Evolutionary conservation across 2,888 invertebrate species (phyloP).

Genomic region (Pyrochroa serraticornis): DNA sequence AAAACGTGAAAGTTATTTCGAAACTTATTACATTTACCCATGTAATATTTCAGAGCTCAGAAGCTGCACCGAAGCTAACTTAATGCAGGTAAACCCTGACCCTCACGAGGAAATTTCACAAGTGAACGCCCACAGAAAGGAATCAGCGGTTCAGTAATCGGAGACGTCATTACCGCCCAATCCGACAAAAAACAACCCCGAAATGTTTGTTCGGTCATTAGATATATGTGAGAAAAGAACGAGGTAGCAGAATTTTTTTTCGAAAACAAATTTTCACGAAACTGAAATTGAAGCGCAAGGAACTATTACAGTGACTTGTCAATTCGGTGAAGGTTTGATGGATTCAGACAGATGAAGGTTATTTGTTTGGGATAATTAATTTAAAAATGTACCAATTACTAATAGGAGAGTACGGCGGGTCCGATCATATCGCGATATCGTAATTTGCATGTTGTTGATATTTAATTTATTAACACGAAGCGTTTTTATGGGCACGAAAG

Average conservation of each 20-base stretch:
- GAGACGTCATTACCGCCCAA: conserved; percentile 46
- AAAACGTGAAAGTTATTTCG: too few relatives aligned
- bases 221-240: conserved; percentile 18
- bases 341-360: conserved; percentile 24
- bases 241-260: too few relatives aligned
- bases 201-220: conserved; percentile 14
- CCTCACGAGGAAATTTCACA: conserved; percentile 52
- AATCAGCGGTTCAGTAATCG: conserved; percentile 48
- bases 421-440: conserved; percentile 21
- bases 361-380: conserved; percentile 21
- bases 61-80: conserved; percentile 27
- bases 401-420: conserved; percentile 13
- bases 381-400: conserved; percentile 24
- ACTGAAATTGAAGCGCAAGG: too few relatives aligned
- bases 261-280: too few relatives aligned
- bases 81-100: conserved; percentile 48
- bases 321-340: conserved; percentile 5
- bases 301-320: background rate
- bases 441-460: conserved; percentile 24
- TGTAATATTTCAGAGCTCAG: conserved; percentile 5
- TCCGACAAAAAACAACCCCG: background rate
- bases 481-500: too few relatives aligned
- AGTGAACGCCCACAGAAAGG: conserved; percentile 50
- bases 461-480: conserved; percentile 14
- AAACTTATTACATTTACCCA: background rate